phyloP scores from a whole-genome alignment of 1,140 invertebrate genomes.

The Acromyrmex echinatior region DNA sequence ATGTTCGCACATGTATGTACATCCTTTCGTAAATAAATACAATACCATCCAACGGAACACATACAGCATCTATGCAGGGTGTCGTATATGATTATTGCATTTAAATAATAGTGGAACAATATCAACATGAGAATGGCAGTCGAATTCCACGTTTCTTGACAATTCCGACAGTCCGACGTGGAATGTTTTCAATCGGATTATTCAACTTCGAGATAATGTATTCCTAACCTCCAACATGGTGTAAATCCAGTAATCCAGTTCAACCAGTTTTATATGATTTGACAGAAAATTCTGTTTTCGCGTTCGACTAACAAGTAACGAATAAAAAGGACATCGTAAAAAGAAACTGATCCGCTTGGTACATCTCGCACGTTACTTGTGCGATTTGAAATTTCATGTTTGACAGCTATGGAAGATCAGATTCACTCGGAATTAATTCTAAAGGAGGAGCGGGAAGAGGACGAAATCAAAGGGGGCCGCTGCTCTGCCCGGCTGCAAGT shows the following conservation, averaged over 20 bases:
- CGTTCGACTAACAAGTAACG: not conserved
- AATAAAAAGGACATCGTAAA: not conserved
- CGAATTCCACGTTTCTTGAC: not conserved
- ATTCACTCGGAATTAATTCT: constrained; percentile 74
- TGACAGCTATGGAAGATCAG: constrained; percentile 67
- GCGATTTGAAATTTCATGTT: not conserved
- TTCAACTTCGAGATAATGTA: not conserved
- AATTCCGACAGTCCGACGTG: too few relatives aligned
- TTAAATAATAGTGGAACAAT: not conserved
- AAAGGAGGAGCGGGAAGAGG: constrained; percentile 76
- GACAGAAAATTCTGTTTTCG: not conserved
- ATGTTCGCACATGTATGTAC: too few relatives aligned
- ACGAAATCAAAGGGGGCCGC: constrained; percentile 53
- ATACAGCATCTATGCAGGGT: not conserved
- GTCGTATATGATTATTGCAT: not conserved
- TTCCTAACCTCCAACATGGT: constrained; percentile 21
- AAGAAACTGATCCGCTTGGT: not conserved
- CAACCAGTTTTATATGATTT: not conserved
- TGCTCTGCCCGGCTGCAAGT: constrained; percentile 77
- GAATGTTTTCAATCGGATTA: not conserved
- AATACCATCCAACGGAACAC: not conserved
- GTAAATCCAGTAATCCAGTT: too few relatives aligned
- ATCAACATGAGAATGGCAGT: not conserved
- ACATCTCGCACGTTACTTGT: not conserved
- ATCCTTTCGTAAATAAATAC: too few relatives aligned